These are phyloP conservation scores for Cataglyphis cursor DNA, from an alignment of 2,888 invertebrate species.

Conservation along the genomic window DNA sequence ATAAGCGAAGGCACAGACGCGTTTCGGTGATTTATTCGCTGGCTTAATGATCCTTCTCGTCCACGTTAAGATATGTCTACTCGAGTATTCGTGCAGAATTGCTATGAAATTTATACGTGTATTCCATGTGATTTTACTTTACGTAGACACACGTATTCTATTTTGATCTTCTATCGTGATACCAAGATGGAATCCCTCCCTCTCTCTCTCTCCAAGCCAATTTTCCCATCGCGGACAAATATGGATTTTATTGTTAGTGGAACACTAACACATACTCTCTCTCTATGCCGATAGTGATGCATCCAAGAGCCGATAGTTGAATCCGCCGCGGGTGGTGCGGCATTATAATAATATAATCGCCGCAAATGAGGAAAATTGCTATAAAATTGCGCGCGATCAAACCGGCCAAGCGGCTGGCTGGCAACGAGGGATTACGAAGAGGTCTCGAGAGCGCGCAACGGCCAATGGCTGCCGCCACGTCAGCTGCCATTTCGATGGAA, in stretches of 20 bases:
- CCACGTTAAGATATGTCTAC: background rate
- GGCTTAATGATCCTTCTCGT: background rate
- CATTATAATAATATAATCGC: constrained; percentile 83
- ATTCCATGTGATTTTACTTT: background rate
- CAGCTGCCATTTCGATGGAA: constrained; percentile 85
- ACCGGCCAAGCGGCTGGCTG: constrained; percentile 68
- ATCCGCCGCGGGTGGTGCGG: constrained; percentile 68
- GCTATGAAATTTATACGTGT: constrained; percentile 21
- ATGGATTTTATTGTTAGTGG: background rate
- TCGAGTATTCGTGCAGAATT: background rate
- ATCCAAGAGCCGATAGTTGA: constrained; percentile 44
- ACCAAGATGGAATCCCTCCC: background rate
- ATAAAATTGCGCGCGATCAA: constrained; percentile 85
- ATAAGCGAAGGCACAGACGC: constrained; percentile 21
- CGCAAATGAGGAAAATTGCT: constrained; percentile 86
- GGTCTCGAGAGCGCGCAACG: constrained; percentile 62
- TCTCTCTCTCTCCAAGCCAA: too few relatives aligned
- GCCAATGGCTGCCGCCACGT: constrained; percentile 81
- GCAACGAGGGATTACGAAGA: constrained; percentile 63
- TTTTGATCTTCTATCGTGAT: background rate
- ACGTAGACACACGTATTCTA: background rate
- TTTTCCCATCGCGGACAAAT: background rate
- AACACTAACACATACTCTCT: background rate
- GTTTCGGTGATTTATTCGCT: constrained; percentile 42
- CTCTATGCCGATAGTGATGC: background rate